Conservation (phyloP, 2,797 vertebrate genomes). For the Neopelma chrysocephalum region DNA sequence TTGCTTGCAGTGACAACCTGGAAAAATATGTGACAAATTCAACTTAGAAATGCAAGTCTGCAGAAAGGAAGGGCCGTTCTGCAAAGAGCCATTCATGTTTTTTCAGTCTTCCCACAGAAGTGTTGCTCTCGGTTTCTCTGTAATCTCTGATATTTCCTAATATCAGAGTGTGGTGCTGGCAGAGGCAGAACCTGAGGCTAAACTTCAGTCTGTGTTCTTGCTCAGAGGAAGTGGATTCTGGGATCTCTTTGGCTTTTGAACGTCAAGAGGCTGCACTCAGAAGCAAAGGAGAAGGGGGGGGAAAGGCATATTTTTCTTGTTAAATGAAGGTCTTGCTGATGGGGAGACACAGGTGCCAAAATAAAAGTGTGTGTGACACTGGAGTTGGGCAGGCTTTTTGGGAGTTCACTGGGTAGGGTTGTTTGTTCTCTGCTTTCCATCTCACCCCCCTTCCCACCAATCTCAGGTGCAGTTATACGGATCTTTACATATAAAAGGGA, state of each 20-base stretch:
- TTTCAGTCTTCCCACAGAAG: background rate
- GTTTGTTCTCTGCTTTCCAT: background rate
- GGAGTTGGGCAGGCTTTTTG: background rate
- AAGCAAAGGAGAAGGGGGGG: background rate
- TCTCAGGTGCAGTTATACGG: background rate
- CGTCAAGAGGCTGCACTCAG: background rate
- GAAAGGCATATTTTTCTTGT: conserved; percentile 46
- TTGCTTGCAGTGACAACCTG: background rate
- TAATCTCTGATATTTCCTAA: background rate
- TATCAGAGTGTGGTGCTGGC: background rate
- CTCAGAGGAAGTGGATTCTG: conserved; percentile 67
- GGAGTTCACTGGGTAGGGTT: background rate
- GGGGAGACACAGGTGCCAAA: conserved; percentile 52
- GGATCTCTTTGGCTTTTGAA: conserved; percentile 65
- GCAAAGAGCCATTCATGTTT: background rate
- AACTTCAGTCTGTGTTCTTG: conserved; percentile 66
- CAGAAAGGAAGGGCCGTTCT: background rate
- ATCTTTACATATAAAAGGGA: background rate
- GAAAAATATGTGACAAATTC: background rate
- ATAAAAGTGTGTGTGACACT: background rate
- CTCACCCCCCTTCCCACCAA: background rate
- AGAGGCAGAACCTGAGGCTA: conserved; percentile 64
- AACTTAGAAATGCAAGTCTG: conserved; percentile 1
- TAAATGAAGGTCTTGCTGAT: conserved; percentile 59
- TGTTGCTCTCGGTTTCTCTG: background rate